These are phyloP conservation scores for Miltochrista miniata DNA, from an alignment of 2,888 invertebrate genomes.

Conservation along the genomic window DNA sequence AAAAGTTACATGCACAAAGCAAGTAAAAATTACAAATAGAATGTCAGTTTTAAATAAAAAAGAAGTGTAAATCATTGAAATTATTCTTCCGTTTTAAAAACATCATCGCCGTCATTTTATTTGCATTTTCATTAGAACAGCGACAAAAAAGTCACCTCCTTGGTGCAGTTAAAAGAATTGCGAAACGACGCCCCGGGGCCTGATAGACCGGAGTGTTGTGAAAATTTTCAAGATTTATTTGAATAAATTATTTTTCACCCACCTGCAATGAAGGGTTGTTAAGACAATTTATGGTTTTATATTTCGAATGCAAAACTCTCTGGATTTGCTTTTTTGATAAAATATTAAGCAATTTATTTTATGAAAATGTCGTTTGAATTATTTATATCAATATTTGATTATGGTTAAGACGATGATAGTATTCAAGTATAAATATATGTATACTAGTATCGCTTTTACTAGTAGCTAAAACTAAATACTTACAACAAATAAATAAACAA, in stretches of 20 bases:
- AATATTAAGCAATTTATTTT: neutral
- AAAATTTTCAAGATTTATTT: slow-evolving; percentile 78
- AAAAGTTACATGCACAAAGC: neutral
- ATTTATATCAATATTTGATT: neutral
- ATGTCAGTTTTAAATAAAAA: neutral
- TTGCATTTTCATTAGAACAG: slow-evolving; percentile 69
- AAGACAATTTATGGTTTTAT: slow-evolving; percentile 64
- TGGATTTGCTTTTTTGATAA: slow-evolving; percentile 16
- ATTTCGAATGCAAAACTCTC: slow-evolving; percentile 33
- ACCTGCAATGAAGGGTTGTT: slow-evolving; percentile 81
- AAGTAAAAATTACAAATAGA: neutral
- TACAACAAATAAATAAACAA: too few species aligned
- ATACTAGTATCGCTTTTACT: too few species aligned
- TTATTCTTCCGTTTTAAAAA: slow-evolving; percentile 22
- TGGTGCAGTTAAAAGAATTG: slow-evolving; percentile 73
- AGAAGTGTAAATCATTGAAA: neutral
- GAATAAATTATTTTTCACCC: slow-evolving; percentile 79
- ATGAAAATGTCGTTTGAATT: neutral
- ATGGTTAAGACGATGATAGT: too few species aligned
- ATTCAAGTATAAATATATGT: too few species aligned
- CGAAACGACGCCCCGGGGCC: slow-evolving; percentile 72
- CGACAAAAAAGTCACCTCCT: slow-evolving; percentile 61
- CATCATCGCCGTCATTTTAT: slow-evolving; percentile 51
- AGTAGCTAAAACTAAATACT: too few species aligned
- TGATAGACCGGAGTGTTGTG: slow-evolving; percentile 55